phyloP scores from a whole-genome alignment of 2,888 invertebrate genomes.

The Leptinotarsa rubiginosa region DNA sequence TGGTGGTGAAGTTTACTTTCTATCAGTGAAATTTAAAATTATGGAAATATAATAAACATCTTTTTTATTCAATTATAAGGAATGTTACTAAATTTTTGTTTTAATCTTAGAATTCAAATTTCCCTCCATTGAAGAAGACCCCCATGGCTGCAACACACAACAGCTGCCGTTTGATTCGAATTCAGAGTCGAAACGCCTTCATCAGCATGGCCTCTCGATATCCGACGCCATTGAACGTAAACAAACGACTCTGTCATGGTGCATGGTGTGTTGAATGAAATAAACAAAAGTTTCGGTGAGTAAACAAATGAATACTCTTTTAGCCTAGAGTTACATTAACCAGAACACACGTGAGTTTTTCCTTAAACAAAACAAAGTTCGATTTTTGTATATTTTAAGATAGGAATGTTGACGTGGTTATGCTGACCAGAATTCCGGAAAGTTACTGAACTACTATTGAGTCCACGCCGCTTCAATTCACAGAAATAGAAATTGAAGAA shows the following conservation, averaged over 20 bases:
- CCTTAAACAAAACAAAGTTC: conserved; percentile 30
- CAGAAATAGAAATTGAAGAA: neutral
- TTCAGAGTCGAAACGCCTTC: conserved; percentile 48
- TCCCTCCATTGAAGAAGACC: conserved; percentile 44
- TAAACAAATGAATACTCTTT: conserved; percentile 54
- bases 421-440: conserved; percentile 9
- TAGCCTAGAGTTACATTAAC: conserved; percentile 55
- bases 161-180: conserved; percentile 35
- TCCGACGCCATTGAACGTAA: conserved; percentile 56
- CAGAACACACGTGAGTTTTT: conserved; percentile 47
- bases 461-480: too few species aligned
- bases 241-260: conserved; percentile 30
- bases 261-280: conserved; percentile 48
- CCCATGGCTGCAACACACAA: conserved; percentile 28
- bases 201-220: conserved; percentile 48
- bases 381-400: neutral
- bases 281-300: conserved; percentile 54
- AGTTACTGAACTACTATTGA: neutral
- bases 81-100: too few species aligned
- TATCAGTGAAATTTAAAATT: too few species aligned
- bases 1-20: too few species aligned
- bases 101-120: conserved; percentile 41
- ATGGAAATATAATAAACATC: too few species aligned
- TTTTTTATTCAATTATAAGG: too few species aligned
- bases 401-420: neutral